phyloP scores from a whole-genome alignment of 2,113 vertebrate species.

The Cyrtonyx montezumae region DNA sequence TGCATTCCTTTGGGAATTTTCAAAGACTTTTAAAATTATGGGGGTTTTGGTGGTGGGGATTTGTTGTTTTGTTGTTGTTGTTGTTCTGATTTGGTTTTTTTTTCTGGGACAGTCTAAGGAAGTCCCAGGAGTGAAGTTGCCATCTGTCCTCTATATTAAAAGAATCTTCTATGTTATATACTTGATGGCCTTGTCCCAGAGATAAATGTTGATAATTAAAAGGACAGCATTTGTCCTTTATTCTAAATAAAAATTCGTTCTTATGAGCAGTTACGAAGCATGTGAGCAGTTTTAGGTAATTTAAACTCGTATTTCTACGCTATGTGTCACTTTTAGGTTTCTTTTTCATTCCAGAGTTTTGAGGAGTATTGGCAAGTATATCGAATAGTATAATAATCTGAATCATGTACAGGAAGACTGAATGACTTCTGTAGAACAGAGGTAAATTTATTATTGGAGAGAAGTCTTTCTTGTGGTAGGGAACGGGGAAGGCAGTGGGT shows the following conservation, averaged over 20 bases:
- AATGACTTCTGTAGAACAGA: neutral
- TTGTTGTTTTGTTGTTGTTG: slow-evolving; percentile 27
- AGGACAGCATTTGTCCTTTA: slow-evolving; percentile 77
- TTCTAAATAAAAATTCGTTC: slow-evolving; percentile 55
- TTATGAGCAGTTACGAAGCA: neutral
- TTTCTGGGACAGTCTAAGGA: slow-evolving; percentile 73
- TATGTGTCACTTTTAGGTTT: neutral
- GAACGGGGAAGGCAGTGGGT: neutral
- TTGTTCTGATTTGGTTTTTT: slow-evolving; percentile 18
- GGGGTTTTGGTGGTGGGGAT: neutral
- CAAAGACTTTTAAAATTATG: slow-evolving; percentile 79
- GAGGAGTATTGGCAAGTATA: neutral
- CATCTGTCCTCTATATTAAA: slow-evolving; percentile 85
- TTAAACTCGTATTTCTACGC: neutral
- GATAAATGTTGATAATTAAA: slow-evolving; percentile 85
- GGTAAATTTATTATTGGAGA: neutral
- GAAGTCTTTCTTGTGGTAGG: neutral
- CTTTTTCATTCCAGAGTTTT: neutral
- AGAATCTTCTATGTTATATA: slow-evolving; percentile 77
- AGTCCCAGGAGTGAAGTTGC: slow-evolving; percentile 77
- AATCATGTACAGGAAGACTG: neutral
- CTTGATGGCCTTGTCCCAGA: slow-evolving; percentile 82
- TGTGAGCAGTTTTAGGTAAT: neutral
- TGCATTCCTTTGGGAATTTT: slow-evolving; percentile 65
- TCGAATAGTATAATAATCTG: neutral